Base-by-base conservation (phyloP, 2,113 vertebrate genomes). In the Clarias gariepinus region DNA sequence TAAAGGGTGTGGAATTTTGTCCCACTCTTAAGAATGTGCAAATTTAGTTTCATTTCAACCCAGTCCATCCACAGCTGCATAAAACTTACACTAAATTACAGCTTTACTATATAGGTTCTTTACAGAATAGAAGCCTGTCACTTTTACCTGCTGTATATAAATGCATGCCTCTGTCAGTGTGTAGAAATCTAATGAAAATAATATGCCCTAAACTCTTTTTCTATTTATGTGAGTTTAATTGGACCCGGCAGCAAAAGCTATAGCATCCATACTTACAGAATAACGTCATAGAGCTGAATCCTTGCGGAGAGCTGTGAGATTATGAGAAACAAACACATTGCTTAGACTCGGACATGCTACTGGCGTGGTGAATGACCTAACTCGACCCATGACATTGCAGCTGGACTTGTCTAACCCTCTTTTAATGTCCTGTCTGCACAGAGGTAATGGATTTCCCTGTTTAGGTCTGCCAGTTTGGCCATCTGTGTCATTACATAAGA, bases 401-500 rank as follows among this genome's bases (percentile, higher is more conserved):
- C 47, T 83, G 47, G 16, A n/a, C 1, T 55, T 69, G n/a, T 47
- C n/a, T 30, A 61, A 55, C 15, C 1, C n/a, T 69, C 25, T 19
- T 64, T 4, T 47, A 71, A 53, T 63, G 61, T 33, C 69, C 21
- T 15, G 33, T 16, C 16, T 53, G 30, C 13, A 60, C 64, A 52
- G 77, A 55, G 41, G 18, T 64, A 60, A 68, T 69, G 19, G 28
- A 30, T 36, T 58, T 7, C 64, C 25, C 30, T 83, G 60, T 78
- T 58, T 18, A 30, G 13, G 4, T 55, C 28, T 81, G 58, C 28
- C 77, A 84, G 76, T 81, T 64, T 88, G 18, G 30, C 10, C 61
- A 81, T 71, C 76, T 63, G 76, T 58, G 25, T 63, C 28, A 81
- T 88, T 85, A 81, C 83, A 64, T 63, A 85, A 80, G 61, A 87